Base-by-base conservation (phyloP, 2,888 invertebrate genomes). In the Pteria penguin region DNA sequence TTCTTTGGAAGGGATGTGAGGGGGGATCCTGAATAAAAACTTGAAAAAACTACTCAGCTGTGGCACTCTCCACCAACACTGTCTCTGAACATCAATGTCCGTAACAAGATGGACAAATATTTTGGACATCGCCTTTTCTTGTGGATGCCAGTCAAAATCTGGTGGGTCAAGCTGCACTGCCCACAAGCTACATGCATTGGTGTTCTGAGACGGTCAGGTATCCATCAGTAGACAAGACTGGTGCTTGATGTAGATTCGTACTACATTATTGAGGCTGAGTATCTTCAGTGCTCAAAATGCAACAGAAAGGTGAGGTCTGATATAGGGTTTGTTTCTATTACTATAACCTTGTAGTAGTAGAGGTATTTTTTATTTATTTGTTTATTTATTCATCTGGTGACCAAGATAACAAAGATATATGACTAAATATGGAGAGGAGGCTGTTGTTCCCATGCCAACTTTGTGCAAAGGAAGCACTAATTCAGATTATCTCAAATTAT, bases 221-320 rank as follows among this genome's bases (percentile, higher is more conserved):
- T 84, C 0, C 63, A 83, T 61, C 68, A 73, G 31, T 45, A 70
- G 26, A 63, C 78, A 0, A 29, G 79, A 14, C 70, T 78, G 18
- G 86, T 86, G 1, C 27, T 78, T 0, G 85, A 86, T 57, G 62
- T 84, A 14, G 82, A 80, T 58, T 33, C 71, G n/a, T 79, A 26
- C n/a, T 86, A 82, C 76, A 76, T 66, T 72, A 70, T 84, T 36
- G 82, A 74, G 2, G 22, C 71, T 22, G 83, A 84, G 22, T 60
- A 79, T 14, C 63, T 84, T 18, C 72, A 71, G 11, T 85, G 84
- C 60, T 26, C 57, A 8, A 71, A 33, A 8, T 85, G 82, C 57
- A 31, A 61, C 0, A 33, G 36, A 2, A 79, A 65, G 45, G 69
- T 62, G 62, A 36, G 45, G 5, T 36, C 45, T n/a, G n/a, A n/a